phyloP scores from a whole-genome alignment of 1,140 invertebrate species.

The Drosophila quadrilineata region DNA sequence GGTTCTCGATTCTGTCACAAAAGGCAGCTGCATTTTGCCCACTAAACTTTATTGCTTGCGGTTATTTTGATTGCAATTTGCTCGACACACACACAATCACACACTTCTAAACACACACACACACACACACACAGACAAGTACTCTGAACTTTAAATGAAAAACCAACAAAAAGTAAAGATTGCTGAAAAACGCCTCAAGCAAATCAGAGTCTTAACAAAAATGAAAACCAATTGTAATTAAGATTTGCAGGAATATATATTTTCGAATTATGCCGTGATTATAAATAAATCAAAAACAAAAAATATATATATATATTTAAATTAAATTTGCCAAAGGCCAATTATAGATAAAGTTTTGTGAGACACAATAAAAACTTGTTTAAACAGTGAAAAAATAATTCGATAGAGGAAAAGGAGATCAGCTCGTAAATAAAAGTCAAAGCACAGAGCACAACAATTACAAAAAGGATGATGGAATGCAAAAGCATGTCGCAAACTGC shows the following conservation, averaged over 20 bases:
- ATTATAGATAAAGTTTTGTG: too few species aligned
- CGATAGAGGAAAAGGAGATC: conserved; percentile 10
- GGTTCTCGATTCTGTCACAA: conserved; percentile 4
- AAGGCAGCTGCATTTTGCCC: conserved; percentile 34
- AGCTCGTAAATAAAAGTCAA: conserved; percentile 8
- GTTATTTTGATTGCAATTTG: conserved; percentile 73
- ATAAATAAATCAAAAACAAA: too few species aligned
- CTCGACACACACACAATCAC: too few species aligned
- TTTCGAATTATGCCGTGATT: background rate
- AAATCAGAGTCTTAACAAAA: background rate
- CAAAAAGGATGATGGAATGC: conserved; percentile 8
- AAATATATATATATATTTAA: too few species aligned
- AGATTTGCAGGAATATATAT: too few species aligned
- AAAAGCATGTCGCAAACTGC: background rate
- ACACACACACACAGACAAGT: conserved; percentile 10
- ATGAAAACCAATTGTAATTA: background rate
- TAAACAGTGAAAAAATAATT: background rate
- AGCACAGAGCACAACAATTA: conserved; percentile 2
- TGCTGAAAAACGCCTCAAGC: conserved; percentile 14
- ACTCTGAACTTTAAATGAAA: conserved; percentile 53
- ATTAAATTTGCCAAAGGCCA: too few species aligned
- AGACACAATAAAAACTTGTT: background rate
- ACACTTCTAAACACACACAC: conserved; percentile 34
- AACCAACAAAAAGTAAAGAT: conserved; percentile 39
- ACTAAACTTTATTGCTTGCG: conserved; percentile 64